Base-by-base conservation (phyloP, 1,140 invertebrate species). In the Nylanderia fulva region DNA sequence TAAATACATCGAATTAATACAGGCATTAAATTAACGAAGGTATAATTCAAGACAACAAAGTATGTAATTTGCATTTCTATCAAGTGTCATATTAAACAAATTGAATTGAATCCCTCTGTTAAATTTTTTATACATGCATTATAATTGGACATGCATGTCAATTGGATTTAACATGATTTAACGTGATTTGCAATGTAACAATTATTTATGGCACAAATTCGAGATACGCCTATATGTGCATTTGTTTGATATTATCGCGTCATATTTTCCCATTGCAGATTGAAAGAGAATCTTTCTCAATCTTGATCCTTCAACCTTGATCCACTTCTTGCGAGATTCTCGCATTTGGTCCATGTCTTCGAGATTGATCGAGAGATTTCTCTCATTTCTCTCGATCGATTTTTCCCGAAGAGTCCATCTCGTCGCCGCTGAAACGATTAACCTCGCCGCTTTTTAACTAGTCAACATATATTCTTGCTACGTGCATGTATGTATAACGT, bases 401-500 rank as follows among this genome's bases (percentile, higher is more conserved):
- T 68, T 52, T 42, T 13, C 52, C n/a, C 77, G 66, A 82, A 82
- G 77, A 82, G 54, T 36, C 42, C 56, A 29, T 60, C 42, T 85
- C 63, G 75, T 27, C 15, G 60, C 66, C 13, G 27, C 2, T 48
- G 58, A 82, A 85, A 63, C 45, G 48, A 82, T 85, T 58, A 58
- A 1, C 42, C 61, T 61, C 72, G 64, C 36, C 56, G 42, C 33
- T 69, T 45, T 29, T 58, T 39, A 56, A 33, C 63, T 58, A 61
- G 66, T 86, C 66, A 80, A 86, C 79, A 79, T 89, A 84, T 90
- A 86, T 60, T 85, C 36, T 77, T 54, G n/a, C 77, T 85, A 91
- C 64, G 71, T 86, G 75, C 85, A 69, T 87, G 82, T 88, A 90
- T 90, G 72, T 90, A 88, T 91, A 90, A 90, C 86, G 88, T 91